A percentile compares a stretch with the other conserved stretches of the same genome.
phyloP scores from a whole-genome alignment of 2,113 vertebrate species.

The Gymnocephalus cernua region DNA sequence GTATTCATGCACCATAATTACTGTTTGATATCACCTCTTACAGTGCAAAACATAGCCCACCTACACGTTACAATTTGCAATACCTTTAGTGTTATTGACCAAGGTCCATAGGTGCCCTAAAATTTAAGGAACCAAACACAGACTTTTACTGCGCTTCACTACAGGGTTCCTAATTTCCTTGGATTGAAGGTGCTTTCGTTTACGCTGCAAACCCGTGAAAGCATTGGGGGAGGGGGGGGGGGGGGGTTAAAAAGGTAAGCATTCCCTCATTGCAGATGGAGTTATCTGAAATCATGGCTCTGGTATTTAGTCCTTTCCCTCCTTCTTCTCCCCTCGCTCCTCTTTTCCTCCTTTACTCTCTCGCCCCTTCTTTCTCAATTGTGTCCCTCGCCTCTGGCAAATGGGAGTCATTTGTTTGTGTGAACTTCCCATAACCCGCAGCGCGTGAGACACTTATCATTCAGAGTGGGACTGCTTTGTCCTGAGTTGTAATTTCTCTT shows the following conservation, averaged over 20 bases:
- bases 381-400: conserved; percentile 82
- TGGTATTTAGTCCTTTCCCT: conserved; percentile 54
- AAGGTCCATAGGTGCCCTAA: conserved; percentile 60
- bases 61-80: conserved; percentile 66
- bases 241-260: conserved; percentile 70
- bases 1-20: conserved; percentile 54
- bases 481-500: conserved; percentile 70
- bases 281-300: conserved; percentile 71
- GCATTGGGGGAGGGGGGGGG: conserved; percentile 65
- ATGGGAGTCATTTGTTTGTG: conserved; percentile 85
- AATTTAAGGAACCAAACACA: conserved; percentile 62
- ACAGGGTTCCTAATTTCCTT: conserved; percentile 69
- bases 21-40: conserved; percentile 63
- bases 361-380: conserved; percentile 76
- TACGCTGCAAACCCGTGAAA: conserved; percentile 42
- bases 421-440: conserved; percentile 84
- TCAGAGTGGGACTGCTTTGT: conserved; percentile 75
- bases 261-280: conserved; percentile 77
- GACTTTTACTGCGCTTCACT: conserved; percentile 62
- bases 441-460: conserved; percentile 82
- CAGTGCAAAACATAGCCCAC: conserved; percentile 64
- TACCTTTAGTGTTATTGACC: conserved; percentile 75
- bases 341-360: conserved; percentile 48
- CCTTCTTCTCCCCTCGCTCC: conserved; percentile 7
- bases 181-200: conserved; percentile 72